A percentile compares a stretch with the other conserved stretches of the same genome.
These are phyloP conservation scores for Cercopithecus mitis DNA, from an alignment of 2,797 vertebrate genomes.

Conservation along the genomic window DNA sequence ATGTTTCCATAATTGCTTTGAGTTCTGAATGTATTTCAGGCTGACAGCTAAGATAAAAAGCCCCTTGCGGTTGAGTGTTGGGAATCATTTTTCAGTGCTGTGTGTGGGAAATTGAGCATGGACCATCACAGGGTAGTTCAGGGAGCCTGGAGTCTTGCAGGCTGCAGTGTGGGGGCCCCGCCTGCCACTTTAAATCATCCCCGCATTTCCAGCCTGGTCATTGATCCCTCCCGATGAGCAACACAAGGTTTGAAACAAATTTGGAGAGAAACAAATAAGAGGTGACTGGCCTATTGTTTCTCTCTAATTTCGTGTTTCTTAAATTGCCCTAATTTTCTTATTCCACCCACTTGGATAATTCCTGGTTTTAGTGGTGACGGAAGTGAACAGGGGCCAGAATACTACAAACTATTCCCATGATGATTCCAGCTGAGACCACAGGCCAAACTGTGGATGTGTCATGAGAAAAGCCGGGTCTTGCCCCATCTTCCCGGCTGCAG, in stretches of 20 bases:
- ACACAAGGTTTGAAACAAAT: fast-evolving
- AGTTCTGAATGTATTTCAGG: slow-evolving; percentile 72
- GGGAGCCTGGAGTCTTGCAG: neutral
- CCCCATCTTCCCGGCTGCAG: fast-evolving
- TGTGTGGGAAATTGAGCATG: slow-evolving; percentile 76
- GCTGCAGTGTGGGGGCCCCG: neutral
- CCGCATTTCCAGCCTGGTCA: neutral
- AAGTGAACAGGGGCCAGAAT: slow-evolving; percentile 29
- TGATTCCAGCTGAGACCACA: neutral
- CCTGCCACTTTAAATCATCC: neutral
- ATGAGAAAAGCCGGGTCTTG: slow-evolving; percentile 6
- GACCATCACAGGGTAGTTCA: neutral
- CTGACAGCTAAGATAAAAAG: slow-evolving; percentile 79
- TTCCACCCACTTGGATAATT: slow-evolving; percentile 70
- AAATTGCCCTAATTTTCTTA: slow-evolving; percentile 60
- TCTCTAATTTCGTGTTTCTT: neutral
- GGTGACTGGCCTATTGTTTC: neutral
- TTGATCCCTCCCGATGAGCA: neutral
- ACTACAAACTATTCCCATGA: slow-evolving; percentile 56
- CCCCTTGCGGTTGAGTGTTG: slow-evolving; percentile 60
- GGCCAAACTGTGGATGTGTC: slow-evolving; percentile 36
- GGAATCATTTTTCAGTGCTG: slow-evolving; percentile 67
- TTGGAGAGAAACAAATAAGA: neutral
- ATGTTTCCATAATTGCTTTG: slow-evolving; percentile 80
- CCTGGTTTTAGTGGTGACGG: slow-evolving; percentile 47